phyloP scores from a whole-genome alignment of 1,140 invertebrate species.

The Hirudo medicinalis region DNA sequence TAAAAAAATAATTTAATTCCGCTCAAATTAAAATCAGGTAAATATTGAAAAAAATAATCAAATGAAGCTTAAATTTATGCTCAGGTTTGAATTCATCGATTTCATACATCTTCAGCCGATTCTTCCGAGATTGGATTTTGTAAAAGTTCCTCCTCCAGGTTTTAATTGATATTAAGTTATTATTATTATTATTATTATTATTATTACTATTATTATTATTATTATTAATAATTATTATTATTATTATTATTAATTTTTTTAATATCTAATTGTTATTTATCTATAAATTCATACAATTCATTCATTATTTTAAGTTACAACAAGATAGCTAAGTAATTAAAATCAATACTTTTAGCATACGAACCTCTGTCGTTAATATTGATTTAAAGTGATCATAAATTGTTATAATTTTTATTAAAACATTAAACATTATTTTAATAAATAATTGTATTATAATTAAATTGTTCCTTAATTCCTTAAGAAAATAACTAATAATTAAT shows the following conservation, averaged over 20 bases:
- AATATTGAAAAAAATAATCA: background rate
- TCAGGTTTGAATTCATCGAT: constrained; percentile 1
- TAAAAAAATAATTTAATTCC: no score
- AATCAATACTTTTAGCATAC: background rate
- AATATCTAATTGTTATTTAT: background rate
- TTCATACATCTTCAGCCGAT: background rate
- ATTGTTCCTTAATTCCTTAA: no score
- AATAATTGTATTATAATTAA: background rate
- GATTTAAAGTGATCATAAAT: background rate
- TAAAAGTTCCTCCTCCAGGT: background rate
- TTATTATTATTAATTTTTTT: constrained; percentile 15
- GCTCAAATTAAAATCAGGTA: no score
- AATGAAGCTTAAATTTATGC: background rate
- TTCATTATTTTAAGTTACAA: background rate
- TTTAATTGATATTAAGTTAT: background rate
- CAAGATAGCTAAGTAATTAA: background rate
- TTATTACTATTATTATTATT: constrained; percentile 12
- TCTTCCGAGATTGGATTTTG: background rate
- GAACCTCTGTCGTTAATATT: background rate
- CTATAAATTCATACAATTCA: background rate
- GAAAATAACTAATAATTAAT: no score
- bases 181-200: constrained; percentile 6
- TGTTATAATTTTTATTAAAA: background rate
- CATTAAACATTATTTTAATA: background rate
- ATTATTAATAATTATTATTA: constrained; percentile 4